Evolutionary conservation across 1,140 invertebrate genomes (phyloP).

Genomic region (Schlechtendalia chinensis): DNA sequence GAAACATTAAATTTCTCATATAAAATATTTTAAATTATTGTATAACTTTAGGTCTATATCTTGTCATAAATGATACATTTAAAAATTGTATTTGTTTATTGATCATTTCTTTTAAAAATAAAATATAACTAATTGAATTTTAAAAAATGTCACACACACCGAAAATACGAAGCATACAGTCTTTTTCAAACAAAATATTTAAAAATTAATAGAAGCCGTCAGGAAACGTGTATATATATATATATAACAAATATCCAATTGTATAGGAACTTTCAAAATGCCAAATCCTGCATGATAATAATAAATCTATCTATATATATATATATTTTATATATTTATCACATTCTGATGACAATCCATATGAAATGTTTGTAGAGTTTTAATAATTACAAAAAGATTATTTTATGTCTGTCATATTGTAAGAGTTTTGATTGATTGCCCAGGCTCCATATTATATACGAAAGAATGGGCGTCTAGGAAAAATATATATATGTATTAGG

Average conservation of each 20-base stretch:
- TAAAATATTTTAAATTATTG: not conserved
- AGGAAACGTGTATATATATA: not conserved
- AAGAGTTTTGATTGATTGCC: constrained; percentile 42
- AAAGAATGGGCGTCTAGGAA: not conserved
- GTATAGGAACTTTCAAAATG: too few relatives aligned
- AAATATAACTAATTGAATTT: too few relatives aligned
- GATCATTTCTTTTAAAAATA: too few relatives aligned
- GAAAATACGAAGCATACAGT: too few relatives aligned
- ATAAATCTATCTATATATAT: not conserved
- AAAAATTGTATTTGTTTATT: too few relatives aligned
- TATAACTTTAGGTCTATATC: too few relatives aligned
- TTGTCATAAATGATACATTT: too few relatives aligned
- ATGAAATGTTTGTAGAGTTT: constrained; percentile 14
- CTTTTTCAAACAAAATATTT: too few relatives aligned
- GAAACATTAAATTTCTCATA: not conserved
- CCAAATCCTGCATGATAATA: not conserved
- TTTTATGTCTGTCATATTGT: constrained; percentile 29
- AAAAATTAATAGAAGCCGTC: too few relatives aligned
- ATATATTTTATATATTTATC: not conserved
- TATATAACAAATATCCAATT: not conserved
- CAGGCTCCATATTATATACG: constrained; percentile 4
- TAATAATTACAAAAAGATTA: constrained; percentile 42
- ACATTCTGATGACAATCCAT: not conserved
- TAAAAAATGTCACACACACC: too few relatives aligned
- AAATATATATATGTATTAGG: constrained; percentile 28